Percentiles rank a stretch among this genome's conserved stretches.
These are phyloP conservation scores for Thunnus albacares DNA, from an alignment of 2,797 vertebrate genomes.

Conservation along the genomic window DNA sequence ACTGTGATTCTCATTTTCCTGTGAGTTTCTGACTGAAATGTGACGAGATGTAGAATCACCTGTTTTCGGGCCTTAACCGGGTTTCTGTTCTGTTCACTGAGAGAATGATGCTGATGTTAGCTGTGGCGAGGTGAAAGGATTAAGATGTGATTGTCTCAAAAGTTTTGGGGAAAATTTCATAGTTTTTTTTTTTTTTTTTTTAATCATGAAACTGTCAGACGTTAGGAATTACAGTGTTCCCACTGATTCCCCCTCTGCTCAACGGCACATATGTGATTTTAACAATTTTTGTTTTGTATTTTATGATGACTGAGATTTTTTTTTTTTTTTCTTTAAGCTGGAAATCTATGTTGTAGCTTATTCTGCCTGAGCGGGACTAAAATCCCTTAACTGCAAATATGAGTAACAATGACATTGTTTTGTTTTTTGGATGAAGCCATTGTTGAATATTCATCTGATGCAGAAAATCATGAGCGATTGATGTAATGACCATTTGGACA, in stretches of 20 bases:
- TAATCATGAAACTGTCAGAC: slow-evolving; percentile 44
- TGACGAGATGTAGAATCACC: slow-evolving; percentile 42
- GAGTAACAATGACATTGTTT: slow-evolving; percentile 53
- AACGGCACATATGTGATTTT: slow-evolving; percentile 82
- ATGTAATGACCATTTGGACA: slow-evolving; percentile 33
- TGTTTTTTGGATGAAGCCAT: slow-evolving; percentile 65
- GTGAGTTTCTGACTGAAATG: slow-evolving; percentile 64
- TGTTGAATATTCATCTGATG: slow-evolving; percentile 43
- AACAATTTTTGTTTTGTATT: slow-evolving; percentile 61
- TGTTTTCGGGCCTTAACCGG: slow-evolving; percentile 54
- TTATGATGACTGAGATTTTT: slow-evolving; percentile 26
- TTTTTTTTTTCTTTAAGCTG: slow-evolving; percentile 58
- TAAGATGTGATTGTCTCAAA: slow-evolving; percentile 57
- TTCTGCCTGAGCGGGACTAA: slow-evolving; percentile 55
- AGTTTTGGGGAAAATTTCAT: slow-evolving; percentile 6
- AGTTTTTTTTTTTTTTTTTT: no score
- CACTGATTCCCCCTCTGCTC: slow-evolving; percentile 53
- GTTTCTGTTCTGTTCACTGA: slow-evolving; percentile 49
- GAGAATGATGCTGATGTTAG: slow-evolving; percentile 37
- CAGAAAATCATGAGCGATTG: slow-evolving; percentile 36
- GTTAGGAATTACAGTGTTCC: slow-evolving; percentile 45
- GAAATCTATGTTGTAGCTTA: slow-evolving; percentile 66
- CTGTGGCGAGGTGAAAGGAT: slow-evolving; percentile 46
- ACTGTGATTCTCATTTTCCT: slow-evolving; percentile 70
- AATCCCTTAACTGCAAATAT: slow-evolving; percentile 61